phyloP scores from a whole-genome alignment of 2,797 vertebrate species.

The Zenarchopterus dispar region DNA sequence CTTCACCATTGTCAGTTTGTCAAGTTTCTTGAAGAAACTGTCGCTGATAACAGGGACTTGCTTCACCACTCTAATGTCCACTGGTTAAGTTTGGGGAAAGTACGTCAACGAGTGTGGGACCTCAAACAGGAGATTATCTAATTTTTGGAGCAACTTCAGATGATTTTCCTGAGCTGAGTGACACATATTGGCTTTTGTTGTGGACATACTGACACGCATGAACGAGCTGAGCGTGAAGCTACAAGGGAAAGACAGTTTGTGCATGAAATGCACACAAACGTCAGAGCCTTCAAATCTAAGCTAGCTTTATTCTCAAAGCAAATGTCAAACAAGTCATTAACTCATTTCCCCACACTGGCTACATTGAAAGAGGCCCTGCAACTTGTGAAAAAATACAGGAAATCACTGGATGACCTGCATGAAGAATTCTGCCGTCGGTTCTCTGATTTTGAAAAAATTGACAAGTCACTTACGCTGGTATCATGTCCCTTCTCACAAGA shows the following conservation, averaged over 20 bases:
- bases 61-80: too few relatives aligned
- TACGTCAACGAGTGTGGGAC: background rate
- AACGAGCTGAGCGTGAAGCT: conserved; percentile 39
- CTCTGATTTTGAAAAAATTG: conserved; percentile 35
- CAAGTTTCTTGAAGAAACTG: background rate
- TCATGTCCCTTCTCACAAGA: conserved; percentile 33
- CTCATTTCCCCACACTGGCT: conserved; percentile 27
- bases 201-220: conserved; percentile 27
- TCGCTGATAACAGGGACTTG: too few relatives aligned
- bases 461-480: conserved; percentile 43
- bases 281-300: conserved; percentile 46
- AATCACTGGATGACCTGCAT: conserved; percentile 42
- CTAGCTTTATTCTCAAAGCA: conserved; percentile 45
- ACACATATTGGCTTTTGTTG: conserved; percentile 29
- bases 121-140: conserved; percentile 27
- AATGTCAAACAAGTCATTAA: conserved; percentile 35
- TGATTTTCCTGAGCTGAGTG: conserved; percentile 21
- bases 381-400: conserved; percentile 1
- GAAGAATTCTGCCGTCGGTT: background rate
- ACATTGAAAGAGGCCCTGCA: background rate
- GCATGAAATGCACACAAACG: conserved; percentile 31
- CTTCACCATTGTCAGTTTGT: too few relatives aligned
- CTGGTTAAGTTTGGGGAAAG: too few relatives aligned
- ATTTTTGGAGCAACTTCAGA: conserved; percentile 35
- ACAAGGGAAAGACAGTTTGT: conserved; percentile 27